Evolutionary conservation across 2,888 invertebrate genomes (phyloP), one percentile per base, ranked within the genome.

Genomic region (Antitype chi): DNA sequence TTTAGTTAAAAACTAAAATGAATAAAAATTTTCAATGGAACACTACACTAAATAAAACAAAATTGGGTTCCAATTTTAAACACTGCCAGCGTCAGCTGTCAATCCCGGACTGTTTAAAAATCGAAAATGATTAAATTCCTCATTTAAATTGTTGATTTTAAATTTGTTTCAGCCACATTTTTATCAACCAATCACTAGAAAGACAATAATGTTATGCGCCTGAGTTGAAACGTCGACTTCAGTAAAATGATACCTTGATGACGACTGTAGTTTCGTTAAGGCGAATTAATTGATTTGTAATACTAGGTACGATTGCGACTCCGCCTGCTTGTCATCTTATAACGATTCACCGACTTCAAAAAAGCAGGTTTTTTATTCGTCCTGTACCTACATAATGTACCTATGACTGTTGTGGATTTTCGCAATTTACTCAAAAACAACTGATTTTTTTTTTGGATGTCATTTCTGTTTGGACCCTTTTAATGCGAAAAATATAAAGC

Each of bases 171-270:
- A 70, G 13, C 81, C 62, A 80, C 13, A 6, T 71, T 67, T 38
- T n/a, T 43, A 64, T 49, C 2, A 23, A 70, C 70, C 76, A 82
- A 85, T 85, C 32, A 53, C 17, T 32, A 25, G 15, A 66, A 53
- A 70, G 23, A 76, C n/a, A 69, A 72, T 59, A 20, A 38, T 70
- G 52, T 11, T n/a, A 63, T 49, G 76, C 76, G 64, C 55, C 25
- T 2, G 76, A 68, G 76, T 76, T 81, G 23, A 62, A 85, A 53
- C 62, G 82, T 23, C 59, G 78, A 49, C 17, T 69, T 59, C 23
- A 59, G 82, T 72, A 82, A 85, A 63, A 57, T 20, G 57, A 85
- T 59, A 76, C 69, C 57, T 72, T 76, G 82, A 76, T 72, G 64
- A 75, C 49, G 68, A 23, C 28, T 38, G 15, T 53, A 32, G 15